phyloP scores from a whole-genome alignment of 2,113 vertebrate genomes.

The Anhinga rufa region DNA sequence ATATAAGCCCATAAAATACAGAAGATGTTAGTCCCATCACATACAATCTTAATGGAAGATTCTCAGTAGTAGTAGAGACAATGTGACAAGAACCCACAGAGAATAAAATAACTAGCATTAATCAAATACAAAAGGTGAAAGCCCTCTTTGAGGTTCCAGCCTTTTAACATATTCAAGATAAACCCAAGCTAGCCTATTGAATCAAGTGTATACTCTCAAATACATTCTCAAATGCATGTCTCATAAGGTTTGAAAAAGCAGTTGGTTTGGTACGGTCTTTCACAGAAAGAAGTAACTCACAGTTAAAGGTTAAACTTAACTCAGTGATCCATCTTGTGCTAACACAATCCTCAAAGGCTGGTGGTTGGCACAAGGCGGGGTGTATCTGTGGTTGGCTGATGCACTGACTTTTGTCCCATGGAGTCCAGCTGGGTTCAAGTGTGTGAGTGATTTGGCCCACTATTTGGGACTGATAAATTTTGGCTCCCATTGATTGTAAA shows the following conservation, averaged over 20 bases:
- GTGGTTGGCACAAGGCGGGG: background rate
- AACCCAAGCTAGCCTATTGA: background rate
- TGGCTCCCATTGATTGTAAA: too few species aligned
- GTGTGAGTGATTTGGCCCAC: background rate
- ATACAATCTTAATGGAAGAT: background rate
- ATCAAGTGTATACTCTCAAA: background rate
- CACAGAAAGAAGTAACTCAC: background rate
- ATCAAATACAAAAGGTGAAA: background rate
- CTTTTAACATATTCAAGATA: background rate
- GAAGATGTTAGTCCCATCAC: background rate
- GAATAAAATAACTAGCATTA: background rate
- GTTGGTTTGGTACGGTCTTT: background rate
- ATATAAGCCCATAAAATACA: background rate
- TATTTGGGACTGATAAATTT: background rate
- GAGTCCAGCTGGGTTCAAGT: background rate
- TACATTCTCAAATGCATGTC: background rate
- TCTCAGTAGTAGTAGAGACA: background rate
- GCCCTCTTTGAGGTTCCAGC: background rate
- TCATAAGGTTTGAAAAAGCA: background rate
- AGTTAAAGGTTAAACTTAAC: background rate
- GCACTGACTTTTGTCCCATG: background rate
- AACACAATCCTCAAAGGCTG: background rate
- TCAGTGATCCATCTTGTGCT: background rate
- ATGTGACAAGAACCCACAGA: background rate
- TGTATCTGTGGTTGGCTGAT: background rate